Evolutionary conservation across 2,113 vertebrate genomes (phyloP), one percentile per base, ranked within the genome.

Genomic region (Solea solea): DNA sequence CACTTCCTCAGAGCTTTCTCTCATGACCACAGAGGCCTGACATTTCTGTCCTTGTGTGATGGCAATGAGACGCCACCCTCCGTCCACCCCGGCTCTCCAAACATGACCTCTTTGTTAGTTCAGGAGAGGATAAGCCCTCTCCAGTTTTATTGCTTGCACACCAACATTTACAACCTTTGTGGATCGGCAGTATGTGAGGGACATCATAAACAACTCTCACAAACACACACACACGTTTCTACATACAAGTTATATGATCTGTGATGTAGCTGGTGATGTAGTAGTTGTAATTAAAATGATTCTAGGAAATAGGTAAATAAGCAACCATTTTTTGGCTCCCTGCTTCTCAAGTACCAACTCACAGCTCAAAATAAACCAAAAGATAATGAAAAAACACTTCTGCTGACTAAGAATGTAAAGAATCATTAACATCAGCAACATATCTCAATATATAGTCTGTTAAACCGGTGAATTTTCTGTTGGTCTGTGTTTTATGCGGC

Each of bases 71-170:
- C 14, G 1, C 46, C 12, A 6, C 25, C 52, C 52, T 2, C 11
- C 53, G 1, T 27, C 6, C 53, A 25, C 6, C 27, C 21, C 12
- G 7, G 12, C 54, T 9, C 56, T 55, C 67, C 42, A 74, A 75
- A 83, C 80, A 67, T 61, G 58, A 82, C 71, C 59, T 55, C 51
- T 64, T 28, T 52, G 73, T 56, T 68, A 42, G 76, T 74, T 85
- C 60, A 78, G 9, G 62, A n/a, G 28, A 73, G 53, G 46, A 74
- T 42, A 66, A 48, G 50, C 25, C 27, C 40, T 53, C 27, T 34
- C 39, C 49, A 41, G 10, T 65, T 61, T 75, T 59, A 72, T 48
- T 78, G 55, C 66, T 80, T 14, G 21, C 45, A 70, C 51, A 64
- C 62, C 14, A 64, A 56, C 9, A 70, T 68, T 80, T 78, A 66